These are phyloP conservation scores for Callorhinus ursinus DNA, from an alignment of 2,113 vertebrate species.

Conservation along the genomic window DNA sequence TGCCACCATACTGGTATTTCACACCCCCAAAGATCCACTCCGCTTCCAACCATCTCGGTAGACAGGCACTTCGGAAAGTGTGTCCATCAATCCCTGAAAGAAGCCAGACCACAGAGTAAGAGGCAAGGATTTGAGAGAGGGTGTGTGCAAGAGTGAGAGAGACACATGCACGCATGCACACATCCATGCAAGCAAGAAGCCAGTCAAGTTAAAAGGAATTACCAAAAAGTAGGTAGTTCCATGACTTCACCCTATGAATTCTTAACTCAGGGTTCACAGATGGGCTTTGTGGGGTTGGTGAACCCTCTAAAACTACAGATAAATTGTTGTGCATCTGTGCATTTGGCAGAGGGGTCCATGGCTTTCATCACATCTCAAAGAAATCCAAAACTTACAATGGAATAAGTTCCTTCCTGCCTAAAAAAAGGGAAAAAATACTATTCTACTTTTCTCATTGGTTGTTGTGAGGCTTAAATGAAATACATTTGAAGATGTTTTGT, in stretches of 20 bases:
- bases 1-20: conserved; percentile 95
- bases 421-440: neutral
- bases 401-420: conserved; percentile 12
- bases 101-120: conserved; percentile 43
- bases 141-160: neutral
- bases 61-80: conserved; percentile 93
- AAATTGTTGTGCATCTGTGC: neutral
- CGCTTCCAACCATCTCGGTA: conserved; percentile 93
- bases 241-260: neutral
- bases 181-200: neutral
- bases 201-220: neutral
- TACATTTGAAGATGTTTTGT: neutral
- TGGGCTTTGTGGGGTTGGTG: neutral
- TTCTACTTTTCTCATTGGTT: neutral
- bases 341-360: neutral
- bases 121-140: neutral
- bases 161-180: neutral
- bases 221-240: neutral
- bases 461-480: neutral
- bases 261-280: neutral
- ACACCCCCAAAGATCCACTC: conserved; percentile 94
- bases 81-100: conserved; percentile 83
- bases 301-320: neutral
- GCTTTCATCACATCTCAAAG: conserved; percentile 33
- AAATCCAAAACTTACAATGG: neutral